phyloP scores from a whole-genome alignment of 2,888 invertebrate genomes.

The Euclidia mi region DNA sequence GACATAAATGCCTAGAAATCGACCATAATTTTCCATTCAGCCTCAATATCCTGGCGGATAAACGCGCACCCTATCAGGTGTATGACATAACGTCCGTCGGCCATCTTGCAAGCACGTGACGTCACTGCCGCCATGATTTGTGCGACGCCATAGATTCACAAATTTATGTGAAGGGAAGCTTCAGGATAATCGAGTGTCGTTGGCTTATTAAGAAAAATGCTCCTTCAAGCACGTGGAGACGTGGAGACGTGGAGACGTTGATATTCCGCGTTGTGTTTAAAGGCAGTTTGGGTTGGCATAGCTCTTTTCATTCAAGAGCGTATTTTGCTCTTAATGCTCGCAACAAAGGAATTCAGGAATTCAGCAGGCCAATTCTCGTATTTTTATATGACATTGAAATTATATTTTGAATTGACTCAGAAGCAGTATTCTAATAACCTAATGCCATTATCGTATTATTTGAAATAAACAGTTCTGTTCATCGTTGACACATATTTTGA shows the following conservation, averaged over 20 bases:
- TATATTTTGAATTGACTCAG: too few species aligned
- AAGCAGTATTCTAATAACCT: too few species aligned
- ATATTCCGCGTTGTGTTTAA: background rate
- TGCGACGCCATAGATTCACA: slow-evolving; percentile 24
- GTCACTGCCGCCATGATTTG: slow-evolving; percentile 45
- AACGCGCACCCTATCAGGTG: slow-evolving; percentile 40
- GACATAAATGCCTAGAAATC: background rate
- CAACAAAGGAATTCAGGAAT: too few species aligned
- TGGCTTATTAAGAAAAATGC: slow-evolving; percentile 22
- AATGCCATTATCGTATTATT: too few species aligned
- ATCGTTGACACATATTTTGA: too few species aligned
- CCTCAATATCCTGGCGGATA: slow-evolving; percentile 13
- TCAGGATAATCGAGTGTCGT: slow-evolving; percentile 23
- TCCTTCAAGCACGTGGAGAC: background rate
- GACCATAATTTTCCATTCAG: background rate
- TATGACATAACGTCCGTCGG: slow-evolving; percentile 53
- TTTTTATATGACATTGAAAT: too few species aligned
- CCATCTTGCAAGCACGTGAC: slow-evolving; percentile 56
- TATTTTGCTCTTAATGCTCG: too few species aligned
- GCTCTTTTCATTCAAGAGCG: too few species aligned
- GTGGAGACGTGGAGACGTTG: too few species aligned
- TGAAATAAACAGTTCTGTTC: too few species aligned
- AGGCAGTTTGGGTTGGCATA: background rate
- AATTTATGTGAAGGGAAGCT: slow-evolving; percentile 32
- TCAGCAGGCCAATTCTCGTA: too few species aligned